Conservation (phyloP, 1,140 invertebrate species). For the Drosophila carrolli region DNA sequence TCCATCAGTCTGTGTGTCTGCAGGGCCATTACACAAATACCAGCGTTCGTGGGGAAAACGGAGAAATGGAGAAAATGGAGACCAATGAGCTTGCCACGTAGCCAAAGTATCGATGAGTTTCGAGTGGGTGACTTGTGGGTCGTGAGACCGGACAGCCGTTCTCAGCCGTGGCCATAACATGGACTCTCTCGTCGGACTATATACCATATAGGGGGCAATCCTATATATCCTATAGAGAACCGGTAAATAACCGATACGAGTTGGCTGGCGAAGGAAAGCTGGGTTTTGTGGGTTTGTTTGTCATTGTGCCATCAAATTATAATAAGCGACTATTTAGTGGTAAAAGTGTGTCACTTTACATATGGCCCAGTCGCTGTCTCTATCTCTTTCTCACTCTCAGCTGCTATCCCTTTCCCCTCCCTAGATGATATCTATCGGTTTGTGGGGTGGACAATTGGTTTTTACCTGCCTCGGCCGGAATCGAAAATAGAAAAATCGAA, state of each 20-base stretch:
- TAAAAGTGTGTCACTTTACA: slow-evolving; percentile 77
- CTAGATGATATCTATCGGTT: slow-evolving; percentile 50
- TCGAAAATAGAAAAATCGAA: slow-evolving; percentile 49
- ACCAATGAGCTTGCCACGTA: slow-evolving; percentile 75
- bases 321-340: slow-evolving; percentile 79
- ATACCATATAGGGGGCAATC: slow-evolving; percentile 4
- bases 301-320: slow-evolving; percentile 81
- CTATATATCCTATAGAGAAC: slow-evolving; percentile 19
- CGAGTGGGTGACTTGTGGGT: slow-evolving; percentile 51
- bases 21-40: slow-evolving; percentile 56
- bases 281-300: slow-evolving; percentile 41
- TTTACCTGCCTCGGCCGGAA: slow-evolving; percentile 3
- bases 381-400: background rate
- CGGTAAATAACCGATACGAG: slow-evolving; percentile 31
- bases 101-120: slow-evolving; percentile 81
- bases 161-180: slow-evolving; percentile 58
- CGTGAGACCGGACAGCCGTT: slow-evolving; percentile 79
- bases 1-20: slow-evolving; percentile 34
- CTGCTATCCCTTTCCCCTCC: slow-evolving; percentile 5
- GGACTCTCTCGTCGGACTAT: background rate
- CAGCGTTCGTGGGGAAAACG: slow-evolving; percentile 11
- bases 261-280: slow-evolving; percentile 22
- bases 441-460: slow-evolving; percentile 8
- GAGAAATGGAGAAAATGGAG: slow-evolving; percentile 59
- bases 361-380: slow-evolving; percentile 10